Conservation (phyloP, 1,140 invertebrate genomes). For the Drosophila nigromelanica region DNA sequence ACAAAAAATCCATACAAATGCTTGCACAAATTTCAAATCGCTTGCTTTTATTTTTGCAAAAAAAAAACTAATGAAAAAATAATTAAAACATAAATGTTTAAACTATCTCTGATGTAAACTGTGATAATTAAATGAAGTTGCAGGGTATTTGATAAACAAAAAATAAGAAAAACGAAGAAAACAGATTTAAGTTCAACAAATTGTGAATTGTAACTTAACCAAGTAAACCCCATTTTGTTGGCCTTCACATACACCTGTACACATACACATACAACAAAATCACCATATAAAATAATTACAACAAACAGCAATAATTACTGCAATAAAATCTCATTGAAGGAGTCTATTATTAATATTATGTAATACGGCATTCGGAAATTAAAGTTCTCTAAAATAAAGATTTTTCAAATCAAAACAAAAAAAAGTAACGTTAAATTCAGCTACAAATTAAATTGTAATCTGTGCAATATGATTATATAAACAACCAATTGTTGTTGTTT, state of each 20-base stretch:
- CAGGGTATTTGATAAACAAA: constrained; percentile 81
- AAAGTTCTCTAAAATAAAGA: constrained; percentile 30
- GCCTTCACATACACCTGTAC: constrained; percentile 28
- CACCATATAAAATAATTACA: constrained; percentile 8
- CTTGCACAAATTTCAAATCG: constrained; percentile 58
- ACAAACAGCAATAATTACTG: constrained; percentile 72
- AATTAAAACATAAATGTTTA: constrained; percentile 54
- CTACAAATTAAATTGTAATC: constrained; percentile 12
- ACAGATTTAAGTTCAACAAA: constrained; percentile 64
- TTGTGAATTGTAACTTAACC: constrained; percentile 58
- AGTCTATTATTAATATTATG: constrained; percentile 45
- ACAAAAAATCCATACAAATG: constrained; percentile 26
- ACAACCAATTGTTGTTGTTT: constrained; percentile 33
- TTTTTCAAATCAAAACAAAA: neutral
- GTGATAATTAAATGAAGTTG: constrained; percentile 84
- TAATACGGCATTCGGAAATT: constrained; percentile 26
- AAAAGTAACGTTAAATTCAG: too few relatives aligned
- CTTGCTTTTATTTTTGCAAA: constrained; percentile 61
- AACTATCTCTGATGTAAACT: constrained; percentile 82
- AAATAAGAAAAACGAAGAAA: constrained; percentile 48
- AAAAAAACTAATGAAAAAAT: constrained; percentile 29
- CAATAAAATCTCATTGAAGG: constrained; percentile 64
- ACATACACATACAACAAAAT: constrained; percentile 36
- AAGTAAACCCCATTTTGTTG: constrained; percentile 39
- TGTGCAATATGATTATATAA: constrained; percentile 39